phyloP scores from a whole-genome alignment of 1,140 invertebrate genomes.

The Temnothorax curvispinosus region DNA sequence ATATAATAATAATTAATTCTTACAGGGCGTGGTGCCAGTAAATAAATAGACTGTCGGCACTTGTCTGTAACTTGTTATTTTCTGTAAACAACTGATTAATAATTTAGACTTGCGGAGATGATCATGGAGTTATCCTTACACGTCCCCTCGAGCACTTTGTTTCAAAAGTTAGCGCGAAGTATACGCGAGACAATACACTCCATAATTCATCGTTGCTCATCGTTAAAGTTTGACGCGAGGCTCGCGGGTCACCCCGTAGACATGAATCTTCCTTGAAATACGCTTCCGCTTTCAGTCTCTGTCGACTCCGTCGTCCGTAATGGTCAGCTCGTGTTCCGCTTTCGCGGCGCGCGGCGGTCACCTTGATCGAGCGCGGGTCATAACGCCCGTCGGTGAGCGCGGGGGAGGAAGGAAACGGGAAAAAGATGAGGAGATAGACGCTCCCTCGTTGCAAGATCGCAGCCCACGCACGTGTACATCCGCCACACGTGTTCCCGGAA shows the following conservation, averaged over 20 bases:
- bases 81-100: neutral
- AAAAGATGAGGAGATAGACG: neutral
- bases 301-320: slow-evolving; percentile 14
- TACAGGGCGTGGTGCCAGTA: no score
- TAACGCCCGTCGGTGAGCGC: neutral
- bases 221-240: slow-evolving; percentile 35
- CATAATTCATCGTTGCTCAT: slow-evolving; percentile 38
- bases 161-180: neutral
- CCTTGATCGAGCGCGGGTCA: slow-evolving; percentile 37
- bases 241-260: neutral
- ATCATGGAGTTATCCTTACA: neutral
- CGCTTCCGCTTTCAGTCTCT: slow-evolving; percentile 24
- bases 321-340: slow-evolving; percentile 43
- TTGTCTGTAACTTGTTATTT: neutral
- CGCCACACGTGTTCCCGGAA: slow-evolving; percentile 37
- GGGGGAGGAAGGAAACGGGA: no score
- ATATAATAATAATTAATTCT: neutral
- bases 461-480: slow-evolving; percentile 40
- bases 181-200: slow-evolving; percentile 9
- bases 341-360: neutral
- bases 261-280: slow-evolving; percentile 55
- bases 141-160: slow-evolving; percentile 23
- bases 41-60: neutral
- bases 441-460: neutral
- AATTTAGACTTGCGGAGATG: neutral